phyloP scores from a whole-genome alignment of 2,888 invertebrate species.

The Spilarctia lutea region DNA sequence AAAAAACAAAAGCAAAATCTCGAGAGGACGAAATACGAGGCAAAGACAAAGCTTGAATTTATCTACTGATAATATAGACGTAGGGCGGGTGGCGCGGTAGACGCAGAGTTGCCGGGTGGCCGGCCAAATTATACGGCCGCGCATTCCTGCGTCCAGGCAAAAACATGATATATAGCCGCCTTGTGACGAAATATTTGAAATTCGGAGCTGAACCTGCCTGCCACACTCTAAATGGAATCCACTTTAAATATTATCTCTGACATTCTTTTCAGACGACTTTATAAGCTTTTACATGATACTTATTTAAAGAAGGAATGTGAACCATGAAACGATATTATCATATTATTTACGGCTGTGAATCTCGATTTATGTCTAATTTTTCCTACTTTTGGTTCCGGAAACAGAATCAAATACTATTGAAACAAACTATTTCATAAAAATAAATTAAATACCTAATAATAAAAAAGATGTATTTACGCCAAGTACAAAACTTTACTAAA shows the following conservation, averaged over 20 bases:
- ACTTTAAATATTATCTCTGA: conserved; percentile 75
- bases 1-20: conserved; percentile 82
- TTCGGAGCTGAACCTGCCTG: conserved; percentile 75
- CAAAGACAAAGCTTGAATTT: conserved; percentile 87
- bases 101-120: conserved; percentile 80
- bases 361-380: conserved; percentile 36
- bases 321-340: conserved; percentile 32
- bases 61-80: conserved; percentile 87
- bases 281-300: conserved; percentile 55
- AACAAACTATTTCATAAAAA: background rate
- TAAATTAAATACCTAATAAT: too few relatives aligned
- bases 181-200: conserved; percentile 84
- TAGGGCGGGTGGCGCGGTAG: conserved; percentile 81
- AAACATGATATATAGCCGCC: conserved; percentile 85
- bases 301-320: conserved; percentile 35
- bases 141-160: conserved; percentile 81
- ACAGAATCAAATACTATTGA: background rate
- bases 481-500: too few relatives aligned
- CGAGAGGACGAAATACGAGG: conserved; percentile 86
- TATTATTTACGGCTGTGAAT: conserved; percentile 24
- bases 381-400: background rate
- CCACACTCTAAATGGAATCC: conserved; percentile 80
- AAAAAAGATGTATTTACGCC: too few relatives aligned
- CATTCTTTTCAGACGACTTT: conserved; percentile 73
- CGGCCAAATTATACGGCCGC: conserved; percentile 84